Evolutionary conservation across 1,140 invertebrate genomes (phyloP).

Genomic region (Lineus longissimus): DNA sequence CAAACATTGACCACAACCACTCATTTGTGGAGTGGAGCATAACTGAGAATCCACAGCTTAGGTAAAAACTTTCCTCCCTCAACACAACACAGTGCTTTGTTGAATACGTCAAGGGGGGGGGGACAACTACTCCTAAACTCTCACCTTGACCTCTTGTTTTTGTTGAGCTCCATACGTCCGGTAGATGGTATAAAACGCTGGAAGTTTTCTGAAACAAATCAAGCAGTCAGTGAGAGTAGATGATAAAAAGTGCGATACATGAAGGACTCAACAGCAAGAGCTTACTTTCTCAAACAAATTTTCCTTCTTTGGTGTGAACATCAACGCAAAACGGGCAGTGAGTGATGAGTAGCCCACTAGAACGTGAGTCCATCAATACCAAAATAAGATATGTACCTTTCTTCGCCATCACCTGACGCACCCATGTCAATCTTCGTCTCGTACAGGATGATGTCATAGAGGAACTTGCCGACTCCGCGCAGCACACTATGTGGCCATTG

Average conservation of each 20-base stretch:
- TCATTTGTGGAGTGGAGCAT: too few relatives aligned
- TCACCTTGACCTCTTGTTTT: slow-evolving; percentile 50
- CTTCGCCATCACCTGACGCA: slow-evolving; percentile 54
- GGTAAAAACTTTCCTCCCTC: neutral
- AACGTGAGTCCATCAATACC: too few relatives aligned
- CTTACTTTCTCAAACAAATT: too few relatives aligned
- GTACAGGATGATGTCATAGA: slow-evolving; percentile 81
- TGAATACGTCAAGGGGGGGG: too few relatives aligned
- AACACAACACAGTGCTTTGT: too few relatives aligned
- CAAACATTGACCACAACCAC: too few relatives aligned
- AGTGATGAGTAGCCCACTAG: neutral
- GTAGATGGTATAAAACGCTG: slow-evolving; percentile 80
- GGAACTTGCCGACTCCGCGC: slow-evolving; percentile 65
- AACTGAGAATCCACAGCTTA: neutral
- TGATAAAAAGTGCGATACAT: too few relatives aligned
- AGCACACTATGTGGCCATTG: slow-evolving; percentile 21
- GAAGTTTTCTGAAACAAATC: slow-evolving; percentile 51
- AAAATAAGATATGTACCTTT: neutral
- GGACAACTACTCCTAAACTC: slow-evolving; percentile 3
- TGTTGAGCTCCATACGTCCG: slow-evolving; percentile 63
- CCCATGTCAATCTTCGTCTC: slow-evolving; percentile 79
- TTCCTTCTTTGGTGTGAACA: too few relatives aligned
- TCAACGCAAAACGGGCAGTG: neutral
- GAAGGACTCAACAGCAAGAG: too few relatives aligned
- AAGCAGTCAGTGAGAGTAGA: too few relatives aligned